Conservation (phyloP, 2,113 vertebrate genomes). For the Ictidomys tridecemlineatus region DNA sequence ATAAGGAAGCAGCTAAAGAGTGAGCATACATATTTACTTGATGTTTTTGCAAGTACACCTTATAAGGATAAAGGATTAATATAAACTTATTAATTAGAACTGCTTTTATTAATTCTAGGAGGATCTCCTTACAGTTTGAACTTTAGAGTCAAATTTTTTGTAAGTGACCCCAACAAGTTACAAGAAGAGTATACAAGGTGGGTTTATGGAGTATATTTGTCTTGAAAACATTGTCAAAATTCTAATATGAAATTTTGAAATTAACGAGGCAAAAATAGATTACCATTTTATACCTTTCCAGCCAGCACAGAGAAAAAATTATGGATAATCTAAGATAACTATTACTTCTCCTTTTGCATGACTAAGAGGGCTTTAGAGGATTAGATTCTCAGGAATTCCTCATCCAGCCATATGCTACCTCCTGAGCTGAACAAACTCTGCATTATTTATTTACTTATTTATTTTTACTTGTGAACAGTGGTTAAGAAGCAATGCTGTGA, state of each 20-base stretch:
- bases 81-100: conserved; percentile 87
- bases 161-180: conserved; percentile 96
- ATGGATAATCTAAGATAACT: background rate
- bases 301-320: background rate
- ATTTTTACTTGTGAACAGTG: background rate
- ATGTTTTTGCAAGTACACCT: conserved; percentile 68
- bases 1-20: conserved; percentile 99
- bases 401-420: background rate
- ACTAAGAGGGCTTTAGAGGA: background rate
- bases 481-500: background rate
- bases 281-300: background rate
- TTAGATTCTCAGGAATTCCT: background rate
- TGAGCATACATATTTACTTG: conserved; percentile 90
- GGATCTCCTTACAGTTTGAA: conserved; percentile 97
- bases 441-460: background rate
- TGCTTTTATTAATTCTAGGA: conserved; percentile 89
- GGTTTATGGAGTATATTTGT: conserved; percentile 75
- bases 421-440: background rate
- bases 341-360: background rate
- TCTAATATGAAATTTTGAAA: conserved; percentile 30
- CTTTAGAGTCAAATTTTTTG: conserved; percentile 99
- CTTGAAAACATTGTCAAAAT: conserved; percentile 59
- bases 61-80: conserved; percentile 74
- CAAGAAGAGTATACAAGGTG: conserved; percentile 99
- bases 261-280: conserved; percentile 55